A percentile compares a stretch with the other conserved stretches of the same genome.
phyloP scores from a whole-genome alignment of 2,888 invertebrate genomes.

The Opisthograptis luteolata region DNA sequence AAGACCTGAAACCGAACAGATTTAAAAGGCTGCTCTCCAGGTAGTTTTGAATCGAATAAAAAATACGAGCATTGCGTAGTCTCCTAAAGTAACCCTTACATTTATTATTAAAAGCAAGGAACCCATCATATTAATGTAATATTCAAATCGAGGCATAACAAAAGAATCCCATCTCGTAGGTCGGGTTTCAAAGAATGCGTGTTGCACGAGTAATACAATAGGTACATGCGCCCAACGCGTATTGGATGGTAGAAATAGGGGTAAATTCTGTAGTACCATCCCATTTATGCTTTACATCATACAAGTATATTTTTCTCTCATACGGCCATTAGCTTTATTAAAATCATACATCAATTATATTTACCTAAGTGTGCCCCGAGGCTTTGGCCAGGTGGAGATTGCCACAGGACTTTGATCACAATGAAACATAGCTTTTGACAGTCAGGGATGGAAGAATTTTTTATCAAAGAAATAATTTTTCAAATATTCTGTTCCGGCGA shows the following conservation, averaged over 20 bases:
- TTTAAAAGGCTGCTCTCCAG: conserved; percentile 20
- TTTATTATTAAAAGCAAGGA: conserved; percentile 60
- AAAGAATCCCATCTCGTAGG: conserved; percentile 72
- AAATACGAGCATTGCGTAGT: conserved; percentile 25
- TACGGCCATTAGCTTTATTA: conserved; percentile 18
- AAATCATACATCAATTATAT: conserved; percentile 7
- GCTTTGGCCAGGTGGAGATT: too few relatives aligned
- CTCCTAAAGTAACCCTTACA: conserved; percentile 32
- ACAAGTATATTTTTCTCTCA: conserved; percentile 11
- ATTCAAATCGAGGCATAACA: conserved; percentile 78
- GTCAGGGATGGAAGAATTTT: too few relatives aligned
- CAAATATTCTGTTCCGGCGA: too few relatives aligned
- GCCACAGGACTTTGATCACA: too few relatives aligned
- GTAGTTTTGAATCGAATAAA: conserved; percentile 31
- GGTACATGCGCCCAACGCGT: conserved; percentile 63
- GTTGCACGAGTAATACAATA: conserved; percentile 75
- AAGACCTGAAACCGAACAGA: too few relatives aligned
- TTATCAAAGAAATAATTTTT: too few relatives aligned
- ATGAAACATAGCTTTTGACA: too few relatives aligned
- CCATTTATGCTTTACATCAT: conserved; percentile 15
- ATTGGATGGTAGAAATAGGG: conserved; percentile 49
- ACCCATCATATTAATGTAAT: conserved; percentile 73
- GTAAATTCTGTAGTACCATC: conserved; percentile 28
- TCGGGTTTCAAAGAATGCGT: conserved; percentile 76
- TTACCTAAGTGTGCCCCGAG: too few relatives aligned